phyloP scores from a whole-genome alignment of 2,797 vertebrate species.

The Acipenser oxyrinchus region DNA sequence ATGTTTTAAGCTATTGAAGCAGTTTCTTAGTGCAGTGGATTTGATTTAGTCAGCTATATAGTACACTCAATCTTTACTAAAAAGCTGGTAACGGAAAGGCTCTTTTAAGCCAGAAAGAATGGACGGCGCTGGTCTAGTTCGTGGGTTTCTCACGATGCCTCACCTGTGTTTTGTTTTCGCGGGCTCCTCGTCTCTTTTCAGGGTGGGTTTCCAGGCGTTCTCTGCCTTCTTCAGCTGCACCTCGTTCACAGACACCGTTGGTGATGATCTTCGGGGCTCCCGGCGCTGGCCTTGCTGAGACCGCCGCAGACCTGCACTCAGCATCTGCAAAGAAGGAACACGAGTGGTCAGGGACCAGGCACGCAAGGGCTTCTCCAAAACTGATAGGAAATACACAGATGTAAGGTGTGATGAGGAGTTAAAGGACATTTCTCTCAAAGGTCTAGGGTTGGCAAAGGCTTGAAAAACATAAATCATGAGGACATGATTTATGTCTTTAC shows the following conservation, averaged over 20 bases:
- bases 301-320: slow-evolving; percentile 55
- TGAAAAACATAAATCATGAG: background rate
- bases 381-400: background rate
- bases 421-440: background rate
- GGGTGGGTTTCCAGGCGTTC: slow-evolving; percentile 89
- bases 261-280: slow-evolving; percentile 90
- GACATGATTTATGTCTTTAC: too few relatives aligned
- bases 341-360: background rate
- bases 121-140: background rate
- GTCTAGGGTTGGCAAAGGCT: background rate
- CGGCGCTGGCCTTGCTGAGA: slow-evolving; percentile 62
- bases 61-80: too few relatives aligned
- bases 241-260: slow-evolving; percentile 79
- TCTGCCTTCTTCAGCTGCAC: slow-evolving; percentile 90
- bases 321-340: slow-evolving; percentile 37
- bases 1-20: too few relatives aligned
- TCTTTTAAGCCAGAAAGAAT: too few relatives aligned
- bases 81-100: too few relatives aligned
- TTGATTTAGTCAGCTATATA: too few relatives aligned
- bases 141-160: slow-evolving; percentile 4
- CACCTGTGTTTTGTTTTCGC: slow-evolving; percentile 83
- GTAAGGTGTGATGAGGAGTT: background rate
- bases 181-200: slow-evolving; percentile 68
- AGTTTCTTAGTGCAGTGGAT: too few relatives aligned
- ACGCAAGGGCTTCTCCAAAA: slow-evolving; percentile 33